Evolutionary conservation across 2,888 invertebrate species (phyloP).

Genomic region (Lasioglossum pauxillum): DNA sequence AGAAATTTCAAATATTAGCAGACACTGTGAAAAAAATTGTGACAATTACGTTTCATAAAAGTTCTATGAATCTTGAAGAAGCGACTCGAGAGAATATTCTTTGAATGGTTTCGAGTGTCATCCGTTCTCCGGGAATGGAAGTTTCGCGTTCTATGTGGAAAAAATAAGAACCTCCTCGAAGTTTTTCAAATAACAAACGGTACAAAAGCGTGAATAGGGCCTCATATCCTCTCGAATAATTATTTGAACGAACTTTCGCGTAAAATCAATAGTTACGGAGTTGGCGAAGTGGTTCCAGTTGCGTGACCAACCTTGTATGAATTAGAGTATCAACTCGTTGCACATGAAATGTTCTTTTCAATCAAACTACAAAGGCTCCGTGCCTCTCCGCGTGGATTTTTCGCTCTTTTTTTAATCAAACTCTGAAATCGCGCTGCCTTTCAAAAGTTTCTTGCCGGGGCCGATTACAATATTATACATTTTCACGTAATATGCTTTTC

Average conservation of each 20-base stretch:
- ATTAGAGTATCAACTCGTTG: slow-evolving; percentile 16
- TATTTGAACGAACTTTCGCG: slow-evolving; percentile 4
- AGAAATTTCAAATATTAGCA: neutral
- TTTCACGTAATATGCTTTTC: neutral
- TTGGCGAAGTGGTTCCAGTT: slow-evolving; percentile 7
- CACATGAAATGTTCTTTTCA: slow-evolving; percentile 19
- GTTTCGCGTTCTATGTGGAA: neutral
- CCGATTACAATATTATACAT: neutral
- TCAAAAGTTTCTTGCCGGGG: neutral
- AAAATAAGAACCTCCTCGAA: neutral
- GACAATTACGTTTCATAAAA: neutral
- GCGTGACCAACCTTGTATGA: slow-evolving; percentile 15
- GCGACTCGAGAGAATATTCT: neutral
- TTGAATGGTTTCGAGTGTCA: neutral
- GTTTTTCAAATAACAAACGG: neutral
- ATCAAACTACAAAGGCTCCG: slow-evolving; percentile 6
- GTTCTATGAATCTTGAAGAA: neutral
- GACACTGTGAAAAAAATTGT: neutral
- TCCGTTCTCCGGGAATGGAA: neutral
- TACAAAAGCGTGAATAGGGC: neutral
- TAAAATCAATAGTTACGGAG: slow-evolving; percentile 16
- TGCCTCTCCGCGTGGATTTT: neutral
- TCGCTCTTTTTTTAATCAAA: neutral
- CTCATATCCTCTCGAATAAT: neutral
- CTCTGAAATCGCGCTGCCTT: neutral